These are phyloP conservation scores for Sminthurides bifidus DNA, from an alignment of 1,140 invertebrate species.

Conservation along the genomic window DNA sequence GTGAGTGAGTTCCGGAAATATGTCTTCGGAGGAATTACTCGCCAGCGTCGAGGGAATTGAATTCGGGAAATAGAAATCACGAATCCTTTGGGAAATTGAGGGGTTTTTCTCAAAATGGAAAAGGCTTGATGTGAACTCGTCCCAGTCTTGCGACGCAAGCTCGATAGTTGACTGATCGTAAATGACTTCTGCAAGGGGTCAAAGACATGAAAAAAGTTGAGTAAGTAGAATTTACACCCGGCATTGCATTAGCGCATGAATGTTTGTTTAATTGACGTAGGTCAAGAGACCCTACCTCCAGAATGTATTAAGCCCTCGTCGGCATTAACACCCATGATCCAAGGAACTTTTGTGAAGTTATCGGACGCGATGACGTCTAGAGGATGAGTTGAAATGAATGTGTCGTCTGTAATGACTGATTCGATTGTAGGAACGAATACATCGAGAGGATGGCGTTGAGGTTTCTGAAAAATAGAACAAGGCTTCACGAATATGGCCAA, in stretches of 20 bases:
- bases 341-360: conserved; percentile 46
- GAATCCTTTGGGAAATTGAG: conserved; percentile 4
- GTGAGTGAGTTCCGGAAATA: conserved; percentile 15
- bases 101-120: conserved; percentile 15
- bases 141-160: conserved; percentile 1
- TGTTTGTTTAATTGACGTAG: conserved; percentile 46
- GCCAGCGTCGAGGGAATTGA: neutral
- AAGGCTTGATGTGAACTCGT: neutral
- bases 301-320: conserved; percentile 11
- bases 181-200: neutral
- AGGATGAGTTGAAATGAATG: conserved; percentile 50
- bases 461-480: conserved; percentile 6
- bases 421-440: conserved; percentile 25
- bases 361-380: conserved; percentile 41
- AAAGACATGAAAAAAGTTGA: conserved; percentile 8
- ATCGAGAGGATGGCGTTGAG: conserved; percentile 32
- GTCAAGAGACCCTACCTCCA: conserved; percentile 33
- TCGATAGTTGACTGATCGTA: neutral
- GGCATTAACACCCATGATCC: conserved; percentile 48
- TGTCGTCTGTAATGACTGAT: conserved; percentile 39
- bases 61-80: conserved; percentile 14
- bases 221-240: neutral
- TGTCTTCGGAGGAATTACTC: neutral
- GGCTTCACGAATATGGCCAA: no score
- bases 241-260: neutral